Evolutionary conservation across 2,888 invertebrate genomes (phyloP).

Genomic region (Bellardia bayeri): DNA sequence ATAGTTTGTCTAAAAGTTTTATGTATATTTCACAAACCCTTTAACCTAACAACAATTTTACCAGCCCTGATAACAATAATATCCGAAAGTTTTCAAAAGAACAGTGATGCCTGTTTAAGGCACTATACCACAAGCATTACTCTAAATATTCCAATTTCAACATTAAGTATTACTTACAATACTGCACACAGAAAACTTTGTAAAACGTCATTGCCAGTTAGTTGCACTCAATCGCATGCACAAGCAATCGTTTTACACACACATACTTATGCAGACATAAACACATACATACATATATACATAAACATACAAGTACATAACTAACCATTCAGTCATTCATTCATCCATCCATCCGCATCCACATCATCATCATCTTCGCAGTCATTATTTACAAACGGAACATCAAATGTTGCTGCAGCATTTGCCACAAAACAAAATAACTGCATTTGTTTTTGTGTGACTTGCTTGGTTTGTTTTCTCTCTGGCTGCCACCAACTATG

Average conservation of each 20-base stretch:
- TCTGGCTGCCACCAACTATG: conserved; percentile 20
- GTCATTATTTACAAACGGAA: conserved; percentile 65
- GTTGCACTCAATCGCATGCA: conserved; percentile 51
- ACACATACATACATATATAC: conserved; percentile 18
- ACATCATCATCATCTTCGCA: conserved; percentile 48
- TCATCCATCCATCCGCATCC: conserved; percentile 32
- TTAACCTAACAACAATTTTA: background rate
- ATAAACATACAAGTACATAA: conserved; percentile 2
- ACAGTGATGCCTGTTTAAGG: conserved; percentile 41
- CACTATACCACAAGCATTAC: conserved; percentile 62
- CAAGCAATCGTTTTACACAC: background rate
- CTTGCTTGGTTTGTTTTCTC: conserved; percentile 27
- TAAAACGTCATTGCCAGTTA: conserved; percentile 64
- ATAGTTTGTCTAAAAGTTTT: no score
- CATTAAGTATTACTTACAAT: conserved; percentile 46
- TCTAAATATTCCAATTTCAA: conserved; percentile 54
- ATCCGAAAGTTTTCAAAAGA: conserved; percentile 5
- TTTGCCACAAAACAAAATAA: conserved; percentile 56
- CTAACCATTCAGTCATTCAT: background rate
- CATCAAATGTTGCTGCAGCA: conserved; percentile 66
- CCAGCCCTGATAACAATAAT: conserved; percentile 34
- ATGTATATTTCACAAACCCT: background rate
- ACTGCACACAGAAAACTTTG: conserved; percentile 59
- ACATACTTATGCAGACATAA: conserved; percentile 26
- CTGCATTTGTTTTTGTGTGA: conserved; percentile 36